Evolutionary conservation across 1,140 invertebrate genomes (phyloP), one percentile per base, ranked within the genome.

Genomic region (Antheraea pernyi): DNA sequence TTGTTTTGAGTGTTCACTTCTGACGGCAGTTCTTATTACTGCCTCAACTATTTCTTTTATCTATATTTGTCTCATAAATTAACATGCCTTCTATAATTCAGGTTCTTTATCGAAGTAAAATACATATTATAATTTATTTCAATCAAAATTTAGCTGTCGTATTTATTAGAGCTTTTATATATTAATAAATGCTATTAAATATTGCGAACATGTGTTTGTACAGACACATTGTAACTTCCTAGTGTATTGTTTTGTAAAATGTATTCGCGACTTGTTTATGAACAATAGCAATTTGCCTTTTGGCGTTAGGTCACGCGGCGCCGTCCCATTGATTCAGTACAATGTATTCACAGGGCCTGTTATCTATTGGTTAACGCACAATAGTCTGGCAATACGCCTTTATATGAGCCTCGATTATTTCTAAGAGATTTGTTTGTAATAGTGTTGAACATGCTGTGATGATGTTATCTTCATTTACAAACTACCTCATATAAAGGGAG

Each of bases 241-340:
- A 68, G 72, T 74, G 73, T 77, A 81, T 81, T 79, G 79, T 81
- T 77, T 76, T 74, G 68, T 70, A 70, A 74, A 72, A 77, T 71
- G 69, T 76, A 77, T 77, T 79, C 65, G 74, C 72, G 71, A 72
- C 77, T 81, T 69, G 79, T 76, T 79, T 81, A 81, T 77, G 77
- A 77, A 81, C 79, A 81, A 81, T 81, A 77, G 79, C 71, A 76
- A 81, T 81, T 79, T 79, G 74, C 79, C 75, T 78, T 77, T 74
- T 70, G 73, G 77, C 76, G 77, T 67, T 79, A 73, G 74, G 72
- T 81, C 76, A 74, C 75, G 73, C 69, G 8, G 39, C 39, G 39
- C 39, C 71, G 70, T 61, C 72, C 66, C 67, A 75, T 72, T 73
- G 73, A 68, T 69, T 73, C 61, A 65, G 48, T 73, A 68, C 67